Evolutionary conservation across 2,888 invertebrate genomes (phyloP).

Genomic region (Patella caerulea): DNA sequence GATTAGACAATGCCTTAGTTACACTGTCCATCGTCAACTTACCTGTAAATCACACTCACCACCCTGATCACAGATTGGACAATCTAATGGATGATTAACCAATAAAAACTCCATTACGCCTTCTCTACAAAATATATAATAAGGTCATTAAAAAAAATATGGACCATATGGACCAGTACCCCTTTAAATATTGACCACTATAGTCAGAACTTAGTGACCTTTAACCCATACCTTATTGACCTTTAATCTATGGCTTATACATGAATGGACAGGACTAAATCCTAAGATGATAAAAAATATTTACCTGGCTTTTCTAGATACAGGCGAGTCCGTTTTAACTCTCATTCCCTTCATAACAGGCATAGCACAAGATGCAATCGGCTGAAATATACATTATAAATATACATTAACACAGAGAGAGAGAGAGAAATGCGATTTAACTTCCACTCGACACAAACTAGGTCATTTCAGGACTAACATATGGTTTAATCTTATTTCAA

Average conservation of each 20-base stretch:
- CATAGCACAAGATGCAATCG: conserved; percentile 99
- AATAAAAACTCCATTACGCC: conserved; percentile 99
- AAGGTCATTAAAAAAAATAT: too few relatives aligned
- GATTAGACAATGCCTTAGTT: too few relatives aligned
- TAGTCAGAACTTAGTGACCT: too few relatives aligned
- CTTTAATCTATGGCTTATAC: too few relatives aligned
- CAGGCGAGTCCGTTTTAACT: conserved; percentile 96
- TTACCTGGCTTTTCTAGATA: conserved; percentile 85
- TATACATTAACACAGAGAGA: too few relatives aligned
- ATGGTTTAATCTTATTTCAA: too few relatives aligned
- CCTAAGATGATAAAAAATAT: conserved; percentile 1
- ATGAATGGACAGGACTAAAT: neutral
- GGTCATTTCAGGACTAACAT: too few relatives aligned
- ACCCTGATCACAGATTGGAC: conserved; percentile 98
- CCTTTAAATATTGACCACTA: too few relatives aligned
- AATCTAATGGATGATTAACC: conserved; percentile 98
- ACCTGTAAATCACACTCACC: conserved; percentile 77
- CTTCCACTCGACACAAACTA: too few relatives aligned
- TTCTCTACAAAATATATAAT: conserved; percentile 63
- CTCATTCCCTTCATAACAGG: conserved; percentile 99
- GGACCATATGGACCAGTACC: too few relatives aligned
- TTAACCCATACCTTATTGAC: too few relatives aligned
- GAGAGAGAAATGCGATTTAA: too few relatives aligned
- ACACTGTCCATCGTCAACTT: neutral
- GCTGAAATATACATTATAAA: conserved; percentile 73